Conservation (phyloP, 2,797 vertebrate genomes). For the Remorina albescens region DNA sequence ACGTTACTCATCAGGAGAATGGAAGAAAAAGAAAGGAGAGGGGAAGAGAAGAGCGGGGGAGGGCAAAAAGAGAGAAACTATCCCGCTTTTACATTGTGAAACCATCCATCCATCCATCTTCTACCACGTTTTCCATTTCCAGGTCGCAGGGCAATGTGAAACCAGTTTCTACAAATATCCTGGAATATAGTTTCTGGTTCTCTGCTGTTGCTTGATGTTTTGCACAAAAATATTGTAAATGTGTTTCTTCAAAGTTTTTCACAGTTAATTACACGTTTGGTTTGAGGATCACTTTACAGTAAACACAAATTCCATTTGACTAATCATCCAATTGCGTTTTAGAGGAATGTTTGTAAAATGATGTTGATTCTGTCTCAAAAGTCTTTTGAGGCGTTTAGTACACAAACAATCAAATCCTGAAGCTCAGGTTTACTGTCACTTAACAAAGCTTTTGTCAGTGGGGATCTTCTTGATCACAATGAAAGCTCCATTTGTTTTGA, state of each 20-base stretch:
- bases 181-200: too few relatives aligned
- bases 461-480: not conserved
- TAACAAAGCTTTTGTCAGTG: not conserved
- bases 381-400: not conserved
- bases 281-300: not conserved
- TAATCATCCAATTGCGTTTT: too few relatives aligned
- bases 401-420: not conserved
- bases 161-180: not conserved
- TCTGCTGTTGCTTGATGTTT: not conserved
- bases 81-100: not conserved
- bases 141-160: too few relatives aligned
- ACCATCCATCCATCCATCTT: too few relatives aligned
- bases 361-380: too few relatives aligned
- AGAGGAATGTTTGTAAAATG: too few relatives aligned
- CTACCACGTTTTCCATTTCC: too few relatives aligned
- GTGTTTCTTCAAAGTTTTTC: not conserved
- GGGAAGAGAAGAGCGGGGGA: not conserved
- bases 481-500: too few relatives aligned
- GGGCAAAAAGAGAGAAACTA: not conserved
- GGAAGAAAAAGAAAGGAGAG: not conserved
- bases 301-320: not conserved
- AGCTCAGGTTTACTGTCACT: not conserved
- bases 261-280: slow-evolving; percentile 6
- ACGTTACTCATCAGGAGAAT: slow-evolving; percentile 15
- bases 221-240: too few relatives aligned